Percentiles rank a stretch among this genome's conserved stretches.
phyloP scores from a whole-genome alignment of 2,113 vertebrate species.

The Prionailurus bengalensis region DNA sequence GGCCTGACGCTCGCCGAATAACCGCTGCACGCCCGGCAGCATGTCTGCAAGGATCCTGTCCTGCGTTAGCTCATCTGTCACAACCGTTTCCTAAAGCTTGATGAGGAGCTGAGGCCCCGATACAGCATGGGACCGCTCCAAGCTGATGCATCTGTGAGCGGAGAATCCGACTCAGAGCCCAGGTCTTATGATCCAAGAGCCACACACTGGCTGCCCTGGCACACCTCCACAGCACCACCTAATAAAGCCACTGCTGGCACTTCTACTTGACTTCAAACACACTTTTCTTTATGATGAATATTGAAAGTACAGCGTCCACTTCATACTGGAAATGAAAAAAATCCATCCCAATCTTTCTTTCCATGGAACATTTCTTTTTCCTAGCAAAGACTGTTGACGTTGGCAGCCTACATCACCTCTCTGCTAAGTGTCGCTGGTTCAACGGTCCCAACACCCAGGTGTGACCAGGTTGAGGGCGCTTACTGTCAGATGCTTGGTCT shows the following conservation, averaged over 20 bases:
- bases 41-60: not conserved
- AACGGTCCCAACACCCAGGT: not conserved
- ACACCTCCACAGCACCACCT: rapidly evolving
- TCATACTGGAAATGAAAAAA: not conserved
- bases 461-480: not conserved
- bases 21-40: rapidly evolving
- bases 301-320: not conserved
- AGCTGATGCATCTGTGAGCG: not conserved
- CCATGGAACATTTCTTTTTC: not conserved
- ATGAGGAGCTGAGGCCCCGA: not conserved
- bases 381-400: not conserved
- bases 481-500: no score
- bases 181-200: not conserved
- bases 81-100: not conserved
- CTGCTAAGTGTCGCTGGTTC: not conserved
- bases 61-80: rapidly evolving
- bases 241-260: rapidly evolving
- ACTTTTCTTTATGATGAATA: not conserved
- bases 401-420: not conserved
- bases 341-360: not conserved
- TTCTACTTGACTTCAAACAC: not conserved
- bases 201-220: rapidly evolving
- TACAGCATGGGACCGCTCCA: not conserved
- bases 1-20: no score
- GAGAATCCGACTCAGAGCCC: not conserved